Percentiles rank a stretch among this genome's conserved stretches.
Evolutionary conservation across 2,888 invertebrate genomes (phyloP).

Genomic region (Drosophila longiperda): DNA sequence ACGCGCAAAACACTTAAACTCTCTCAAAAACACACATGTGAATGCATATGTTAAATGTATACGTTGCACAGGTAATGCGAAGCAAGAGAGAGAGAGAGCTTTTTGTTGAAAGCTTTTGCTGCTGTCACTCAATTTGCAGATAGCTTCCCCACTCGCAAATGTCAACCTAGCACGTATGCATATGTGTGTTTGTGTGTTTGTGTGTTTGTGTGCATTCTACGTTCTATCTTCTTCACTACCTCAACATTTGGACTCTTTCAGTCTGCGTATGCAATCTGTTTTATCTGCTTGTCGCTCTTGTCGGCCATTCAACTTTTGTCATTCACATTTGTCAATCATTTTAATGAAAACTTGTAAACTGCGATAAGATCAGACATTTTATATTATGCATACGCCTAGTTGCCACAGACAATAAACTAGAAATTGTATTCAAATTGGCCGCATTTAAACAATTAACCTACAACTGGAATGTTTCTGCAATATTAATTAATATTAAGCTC

Average conservation of each 20-base stretch:
- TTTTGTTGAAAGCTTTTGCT: conserved; percentile 11
- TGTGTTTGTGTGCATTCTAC: conserved; percentile 2
- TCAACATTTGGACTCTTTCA: conserved; percentile 34
- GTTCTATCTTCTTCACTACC: conserved; percentile 29
- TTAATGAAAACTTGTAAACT: conserved; percentile 27
- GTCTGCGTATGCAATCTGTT: conserved; percentile 8
- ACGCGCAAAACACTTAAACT: conserved; percentile 20
- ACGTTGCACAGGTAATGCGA: conserved; percentile 9
- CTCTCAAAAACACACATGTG: conserved; percentile 6
- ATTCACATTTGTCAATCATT: conserved; percentile 29
- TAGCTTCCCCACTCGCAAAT: not conserved
- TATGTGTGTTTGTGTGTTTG: not conserved
- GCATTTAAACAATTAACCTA: not conserved
- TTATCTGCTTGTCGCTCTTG: not conserved
- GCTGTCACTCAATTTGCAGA: not conserved
- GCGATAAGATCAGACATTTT: conserved; percentile 19
- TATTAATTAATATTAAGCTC: not conserved
- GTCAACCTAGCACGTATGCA: not conserved
- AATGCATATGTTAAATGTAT: not conserved
- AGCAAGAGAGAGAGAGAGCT: conserved; percentile 26
- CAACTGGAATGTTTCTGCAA: not conserved
- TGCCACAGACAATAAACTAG: not conserved
- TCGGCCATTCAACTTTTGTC: conserved; percentile 33
- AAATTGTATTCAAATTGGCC: not conserved
- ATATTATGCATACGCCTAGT: conserved; percentile 28